A percentile compares a stretch with the other conserved stretches of the same genome.
These are phyloP conservation scores for Archips crataeganus DNA, from an alignment of 2,888 invertebrate genomes.

Conservation along the genomic window DNA sequence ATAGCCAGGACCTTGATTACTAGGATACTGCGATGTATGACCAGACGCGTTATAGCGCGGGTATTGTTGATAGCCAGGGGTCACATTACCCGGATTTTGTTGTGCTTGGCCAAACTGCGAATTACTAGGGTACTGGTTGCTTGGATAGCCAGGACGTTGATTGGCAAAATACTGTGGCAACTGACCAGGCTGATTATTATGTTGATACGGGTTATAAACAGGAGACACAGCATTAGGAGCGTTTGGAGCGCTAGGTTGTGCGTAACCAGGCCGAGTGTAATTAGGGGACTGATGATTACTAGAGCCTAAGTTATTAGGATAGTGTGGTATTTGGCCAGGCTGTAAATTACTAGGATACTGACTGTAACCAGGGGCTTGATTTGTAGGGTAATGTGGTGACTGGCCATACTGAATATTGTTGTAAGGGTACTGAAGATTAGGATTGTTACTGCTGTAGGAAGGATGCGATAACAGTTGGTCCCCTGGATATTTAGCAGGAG, in stretches of 20 bases:
- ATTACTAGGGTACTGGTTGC: background rate
- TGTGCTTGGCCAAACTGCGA: background rate
- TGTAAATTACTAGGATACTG: slow-evolving; percentile 4
- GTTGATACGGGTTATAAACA: slow-evolving; percentile 1
- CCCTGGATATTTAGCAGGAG: background rate
- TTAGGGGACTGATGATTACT: background rate
- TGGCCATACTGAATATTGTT: slow-evolving; percentile 35
- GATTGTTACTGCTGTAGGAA: background rate
- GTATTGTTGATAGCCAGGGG: slow-evolving; percentile 44
- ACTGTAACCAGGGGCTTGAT: background rate
- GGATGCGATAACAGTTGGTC: background rate
- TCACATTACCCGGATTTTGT: slow-evolving; percentile 42
- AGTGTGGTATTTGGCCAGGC: background rate
- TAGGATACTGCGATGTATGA: slow-evolving; percentile 35
- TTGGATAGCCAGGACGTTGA: slow-evolving; percentile 16
- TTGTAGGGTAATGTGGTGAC: slow-evolving; percentile 37
- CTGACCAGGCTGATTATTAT: slow-evolving; percentile 9
- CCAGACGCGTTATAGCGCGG: slow-evolving; percentile 38
- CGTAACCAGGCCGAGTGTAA: background rate
- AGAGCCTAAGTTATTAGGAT: background rate
- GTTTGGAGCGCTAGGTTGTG: background rate
- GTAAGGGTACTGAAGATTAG: slow-evolving; percentile 31
- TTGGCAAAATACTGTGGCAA: background rate
- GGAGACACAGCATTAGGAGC: background rate
- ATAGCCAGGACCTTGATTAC: slow-evolving; percentile 2